Percentiles rank a stretch among this genome's conserved stretches.
These are phyloP conservation scores for Malachius bipustulatus DNA, from an alignment of 2,888 invertebrate species.

Conservation along the genomic window DNA sequence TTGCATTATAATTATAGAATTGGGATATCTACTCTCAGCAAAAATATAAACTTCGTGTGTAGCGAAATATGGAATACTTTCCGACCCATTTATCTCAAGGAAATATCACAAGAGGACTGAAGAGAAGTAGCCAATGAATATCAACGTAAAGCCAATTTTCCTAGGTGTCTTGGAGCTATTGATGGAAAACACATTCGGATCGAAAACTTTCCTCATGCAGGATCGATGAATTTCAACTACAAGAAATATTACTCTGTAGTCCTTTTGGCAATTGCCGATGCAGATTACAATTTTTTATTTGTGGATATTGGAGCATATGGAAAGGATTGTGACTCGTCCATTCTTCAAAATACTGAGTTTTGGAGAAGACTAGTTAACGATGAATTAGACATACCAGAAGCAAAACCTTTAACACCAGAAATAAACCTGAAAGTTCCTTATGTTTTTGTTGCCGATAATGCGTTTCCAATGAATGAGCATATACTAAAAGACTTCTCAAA, in stretches of 20 bases:
- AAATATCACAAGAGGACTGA: conserved; percentile 16
- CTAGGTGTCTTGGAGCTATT: conserved; percentile 15
- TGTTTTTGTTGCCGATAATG: conserved; percentile 16
- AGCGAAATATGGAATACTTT: conserved; percentile 17
- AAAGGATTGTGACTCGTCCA: conserved; percentile 19
- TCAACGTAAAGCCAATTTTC: conserved; percentile 16
- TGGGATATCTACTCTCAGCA: conserved; percentile 18
- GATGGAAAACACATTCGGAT: no score
- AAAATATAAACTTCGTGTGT: conserved; percentile 16
- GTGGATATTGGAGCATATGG: conserved; percentile 18
- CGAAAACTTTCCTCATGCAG: no score
- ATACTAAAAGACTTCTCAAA: conserved; percentile 12
- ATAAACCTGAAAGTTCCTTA: conserved; percentile 12
- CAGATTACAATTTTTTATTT: conserved; percentile 16
- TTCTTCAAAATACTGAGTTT: conserved; percentile 17
- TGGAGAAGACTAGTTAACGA: conserved; percentile 14
- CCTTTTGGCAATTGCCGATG: conserved; percentile 19
- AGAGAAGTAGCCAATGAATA: conserved; percentile 16
- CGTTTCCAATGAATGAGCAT: conserved; percentile 15
- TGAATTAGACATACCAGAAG: conserved; percentile 16
- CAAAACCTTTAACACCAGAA: conserved; percentile 11
- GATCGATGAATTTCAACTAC: conserved; percentile 19
- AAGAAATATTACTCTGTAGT: conserved; percentile 18
- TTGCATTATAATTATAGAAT: conserved; percentile 17
- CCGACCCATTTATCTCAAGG: conserved; percentile 11